Percentiles rank a stretch among this genome's conserved stretches.
Evolutionary conservation across 2,888 invertebrate species (phyloP).

Genomic region (Malthinus seriepunctatus): DNA sequence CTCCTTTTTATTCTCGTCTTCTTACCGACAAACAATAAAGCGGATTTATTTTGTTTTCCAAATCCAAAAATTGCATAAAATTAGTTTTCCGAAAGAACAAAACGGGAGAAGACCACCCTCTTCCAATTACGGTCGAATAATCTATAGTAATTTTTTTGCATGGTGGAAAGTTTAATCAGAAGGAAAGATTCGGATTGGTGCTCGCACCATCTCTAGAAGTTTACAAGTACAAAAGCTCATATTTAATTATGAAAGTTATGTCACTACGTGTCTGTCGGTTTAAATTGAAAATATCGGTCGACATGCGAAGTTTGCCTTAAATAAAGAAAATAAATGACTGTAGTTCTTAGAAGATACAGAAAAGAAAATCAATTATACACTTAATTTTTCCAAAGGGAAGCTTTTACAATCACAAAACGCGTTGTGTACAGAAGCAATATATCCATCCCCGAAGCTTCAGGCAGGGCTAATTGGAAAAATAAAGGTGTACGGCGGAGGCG

Average conservation of each 20-base stretch:
- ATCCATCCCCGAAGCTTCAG: constrained; percentile 23
- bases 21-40: constrained; percentile 18
- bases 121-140: too few relatives aligned
- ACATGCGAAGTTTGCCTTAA: constrained; percentile 22
- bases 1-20: constrained; percentile 8
- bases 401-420: constrained; percentile 20
- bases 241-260: constrained; percentile 27
- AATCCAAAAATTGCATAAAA: too few relatives aligned
- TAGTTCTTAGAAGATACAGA: constrained; percentile 7
- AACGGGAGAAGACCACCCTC: background rate
- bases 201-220: too few relatives aligned
- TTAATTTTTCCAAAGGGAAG: constrained; percentile 8
- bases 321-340: constrained; percentile 19
- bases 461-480: constrained; percentile 53
- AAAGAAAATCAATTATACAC: constrained; percentile 25
- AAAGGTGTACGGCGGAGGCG: constrained; percentile 53
- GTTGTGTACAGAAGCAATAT: constrained; percentile 26
- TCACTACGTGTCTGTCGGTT: constrained; percentile 22
- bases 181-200: too few relatives aligned
- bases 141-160: too few relatives aligned
- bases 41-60: background rate
- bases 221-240: constrained; percentile 20
- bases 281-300: constrained; percentile 20
- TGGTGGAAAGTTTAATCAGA: too few relatives aligned
- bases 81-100: background rate